A percentile compares a stretch with the other conserved stretches of the same genome.
Evolutionary conservation across 1,140 invertebrate species (phyloP).

Genomic region (Drosophila navojoa): DNA sequence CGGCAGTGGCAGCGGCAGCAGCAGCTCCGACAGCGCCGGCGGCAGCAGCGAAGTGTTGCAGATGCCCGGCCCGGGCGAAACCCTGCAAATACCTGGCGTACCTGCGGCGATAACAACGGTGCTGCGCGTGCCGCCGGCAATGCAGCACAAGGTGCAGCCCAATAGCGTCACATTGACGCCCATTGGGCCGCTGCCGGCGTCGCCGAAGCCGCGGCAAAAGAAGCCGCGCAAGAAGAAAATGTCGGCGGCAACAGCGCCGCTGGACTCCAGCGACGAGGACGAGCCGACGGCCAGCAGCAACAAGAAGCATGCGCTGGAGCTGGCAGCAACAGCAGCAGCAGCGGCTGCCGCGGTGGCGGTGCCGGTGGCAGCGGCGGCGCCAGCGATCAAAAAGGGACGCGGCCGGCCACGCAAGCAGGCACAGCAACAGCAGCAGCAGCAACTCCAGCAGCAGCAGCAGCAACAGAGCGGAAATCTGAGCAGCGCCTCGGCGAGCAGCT

Average conservation of each 20-base stretch:
- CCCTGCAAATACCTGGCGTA: slow-evolving; percentile 70
- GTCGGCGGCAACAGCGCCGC: slow-evolving; percentile 32
- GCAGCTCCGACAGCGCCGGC: slow-evolving; percentile 55
- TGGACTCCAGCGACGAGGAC: slow-evolving; percentile 81
- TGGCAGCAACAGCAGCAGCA: slow-evolving; percentile 21
- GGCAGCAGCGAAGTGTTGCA: slow-evolving; percentile 53
- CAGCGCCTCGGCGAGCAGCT: slow-evolving; percentile 53
- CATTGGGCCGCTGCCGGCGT: slow-evolving; percentile 62
- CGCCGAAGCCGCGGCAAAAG: slow-evolving; percentile 64
- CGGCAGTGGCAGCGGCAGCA: slow-evolving; percentile 53
- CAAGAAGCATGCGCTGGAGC: slow-evolving; percentile 55
- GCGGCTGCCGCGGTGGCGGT: slow-evolving; percentile 20
- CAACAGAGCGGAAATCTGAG: slow-evolving; percentile 55
- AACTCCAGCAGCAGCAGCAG: slow-evolving; percentile 36
- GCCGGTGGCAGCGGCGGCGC: slow-evolving; percentile 3
- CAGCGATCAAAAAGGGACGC: slow-evolving; percentile 65
- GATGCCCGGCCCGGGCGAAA: slow-evolving; percentile 62
- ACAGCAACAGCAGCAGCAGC: slow-evolving; percentile 39
- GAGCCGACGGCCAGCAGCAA: slow-evolving; percentile 55
- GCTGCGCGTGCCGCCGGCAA: slow-evolving; percentile 42
- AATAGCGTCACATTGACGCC: slow-evolving; percentile 67
- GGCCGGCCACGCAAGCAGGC: slow-evolving; percentile 73
- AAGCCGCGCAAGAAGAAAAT: slow-evolving; percentile 68
- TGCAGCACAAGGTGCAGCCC: slow-evolving; percentile 49
- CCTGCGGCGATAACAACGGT: slow-evolving; percentile 73